Conservation (phyloP, 2,113 vertebrate species). For the Gadus chalcogrammus region DNA sequence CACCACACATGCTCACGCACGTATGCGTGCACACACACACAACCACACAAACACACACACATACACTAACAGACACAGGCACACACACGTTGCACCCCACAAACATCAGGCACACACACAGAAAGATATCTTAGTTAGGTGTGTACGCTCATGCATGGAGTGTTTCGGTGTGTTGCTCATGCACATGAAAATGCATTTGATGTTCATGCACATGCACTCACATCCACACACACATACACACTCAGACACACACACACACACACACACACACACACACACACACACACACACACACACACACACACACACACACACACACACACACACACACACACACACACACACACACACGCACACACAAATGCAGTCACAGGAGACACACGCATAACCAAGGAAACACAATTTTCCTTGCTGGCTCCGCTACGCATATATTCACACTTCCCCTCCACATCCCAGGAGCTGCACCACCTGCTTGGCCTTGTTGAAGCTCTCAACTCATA, state of each 20-base stretch:
- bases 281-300: too few relatives aligned
- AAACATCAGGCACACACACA: not conserved
- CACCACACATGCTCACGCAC: too few relatives aligned
- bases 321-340: too few relatives aligned
- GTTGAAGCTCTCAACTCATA: constrained; percentile 18
- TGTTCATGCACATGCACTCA: constrained; percentile 7
- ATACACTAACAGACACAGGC: not conserved
- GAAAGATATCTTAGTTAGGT: constrained; percentile 1
- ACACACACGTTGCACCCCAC: not conserved
- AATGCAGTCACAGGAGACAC: not conserved
- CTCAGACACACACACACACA: not conserved
- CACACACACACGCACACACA: too few relatives aligned
- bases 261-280: too few relatives aligned
- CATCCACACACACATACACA: constrained; percentile 1
- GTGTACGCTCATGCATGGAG: constrained; percentile 23
- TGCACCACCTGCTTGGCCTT: constrained; percentile 41
- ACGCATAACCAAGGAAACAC: constrained; percentile 9
- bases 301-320: too few relatives aligned
- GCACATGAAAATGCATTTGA: constrained; percentile 15
- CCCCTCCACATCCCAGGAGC: constrained; percentile 23
- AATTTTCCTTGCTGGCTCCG: constrained; percentile 6
- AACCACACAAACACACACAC: not conserved
- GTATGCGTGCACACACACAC: too few relatives aligned
- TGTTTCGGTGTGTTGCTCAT: constrained; percentile 22
- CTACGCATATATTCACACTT: constrained; percentile 29